Conservation (phyloP, 92 coral and sea anemone genomes). For the Bergia sp. region DNA sequence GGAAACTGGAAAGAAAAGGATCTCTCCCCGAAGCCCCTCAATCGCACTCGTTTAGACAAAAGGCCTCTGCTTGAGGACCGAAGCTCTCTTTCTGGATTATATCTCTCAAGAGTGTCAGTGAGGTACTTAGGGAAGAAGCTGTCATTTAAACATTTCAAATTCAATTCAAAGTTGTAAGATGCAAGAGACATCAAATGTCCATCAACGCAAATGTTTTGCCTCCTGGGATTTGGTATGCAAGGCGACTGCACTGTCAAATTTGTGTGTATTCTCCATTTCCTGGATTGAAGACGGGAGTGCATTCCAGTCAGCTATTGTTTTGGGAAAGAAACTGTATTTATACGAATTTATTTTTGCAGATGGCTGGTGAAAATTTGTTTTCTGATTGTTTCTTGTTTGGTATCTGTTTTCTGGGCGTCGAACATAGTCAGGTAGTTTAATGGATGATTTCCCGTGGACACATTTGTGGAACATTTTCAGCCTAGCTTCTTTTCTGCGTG, state of each 20-base stretch:
- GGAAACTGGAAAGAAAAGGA: conserved; percentile 3
- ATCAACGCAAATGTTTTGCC: background rate
- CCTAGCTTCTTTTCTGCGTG: conserved; percentile 21
- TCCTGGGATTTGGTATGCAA: background rate
- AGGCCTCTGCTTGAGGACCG: background rate
- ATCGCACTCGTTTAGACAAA: conserved; percentile 8
- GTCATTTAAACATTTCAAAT: too few species aligned
- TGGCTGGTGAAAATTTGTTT: conserved; percentile 22
- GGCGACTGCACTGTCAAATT: conserved; percentile 10
- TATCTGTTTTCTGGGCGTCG: conserved; percentile 24
- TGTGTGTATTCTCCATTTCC: conserved; percentile 13
- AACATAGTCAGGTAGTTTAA: conserved; percentile 15
- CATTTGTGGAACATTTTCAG: conserved; percentile 22
- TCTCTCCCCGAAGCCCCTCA: conserved; percentile 17
- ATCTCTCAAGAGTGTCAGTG: conserved; percentile 2
- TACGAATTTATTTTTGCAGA: conserved; percentile 16
- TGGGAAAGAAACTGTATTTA: conserved; percentile 18
- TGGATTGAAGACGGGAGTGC: conserved; percentile 22
- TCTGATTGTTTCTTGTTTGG: conserved; percentile 16
- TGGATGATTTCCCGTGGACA: conserved; percentile 13
- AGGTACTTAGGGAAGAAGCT: too few species aligned
- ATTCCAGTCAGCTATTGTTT: conserved; percentile 25
- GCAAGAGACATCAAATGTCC: conserved; percentile 23
- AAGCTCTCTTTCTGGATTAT: background rate
- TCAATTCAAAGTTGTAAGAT: background rate